Evolutionary conservation across 2,113 vertebrate species (phyloP).

Genomic region (Psilopsiagon aymara): DNA sequence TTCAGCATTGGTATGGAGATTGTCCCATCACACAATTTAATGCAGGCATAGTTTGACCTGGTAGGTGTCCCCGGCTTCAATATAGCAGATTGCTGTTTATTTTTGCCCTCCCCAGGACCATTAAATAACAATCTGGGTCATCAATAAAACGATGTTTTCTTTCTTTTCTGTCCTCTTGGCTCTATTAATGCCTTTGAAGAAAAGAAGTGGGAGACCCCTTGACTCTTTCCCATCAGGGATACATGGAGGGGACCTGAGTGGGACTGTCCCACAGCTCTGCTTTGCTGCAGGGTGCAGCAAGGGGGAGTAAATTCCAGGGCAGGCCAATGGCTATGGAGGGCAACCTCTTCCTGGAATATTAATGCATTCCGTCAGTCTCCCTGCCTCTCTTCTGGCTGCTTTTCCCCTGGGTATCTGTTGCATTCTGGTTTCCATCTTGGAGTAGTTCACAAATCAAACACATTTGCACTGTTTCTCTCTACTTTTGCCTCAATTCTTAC

Average conservation of each 20-base stretch:
- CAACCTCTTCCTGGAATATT: background rate
- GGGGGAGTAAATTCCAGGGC: background rate
- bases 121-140: background rate
- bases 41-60: background rate
- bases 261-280: background rate
- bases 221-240: background rate
- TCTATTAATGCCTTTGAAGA: background rate
- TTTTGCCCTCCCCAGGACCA: background rate
- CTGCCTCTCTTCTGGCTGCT: background rate
- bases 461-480: fast-evolving
- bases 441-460: background rate
- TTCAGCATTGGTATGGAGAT: conserved; percentile 85
- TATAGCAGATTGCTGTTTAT: background rate
- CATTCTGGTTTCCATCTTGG: fast-evolving
- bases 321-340: background rate
- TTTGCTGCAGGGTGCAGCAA: background rate
- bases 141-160: background rate
- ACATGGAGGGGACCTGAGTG: background rate
- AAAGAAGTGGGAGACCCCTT: background rate
- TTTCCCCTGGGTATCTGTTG: background rate
- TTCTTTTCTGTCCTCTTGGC: background rate
- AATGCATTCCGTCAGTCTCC: background rate
- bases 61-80: conserved; percentile 4
- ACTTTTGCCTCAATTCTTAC: background rate
- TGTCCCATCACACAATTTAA: conserved; percentile 37